Conservation (phyloP, 2,888 invertebrate genomes). For the Drosophila limbata region DNA sequence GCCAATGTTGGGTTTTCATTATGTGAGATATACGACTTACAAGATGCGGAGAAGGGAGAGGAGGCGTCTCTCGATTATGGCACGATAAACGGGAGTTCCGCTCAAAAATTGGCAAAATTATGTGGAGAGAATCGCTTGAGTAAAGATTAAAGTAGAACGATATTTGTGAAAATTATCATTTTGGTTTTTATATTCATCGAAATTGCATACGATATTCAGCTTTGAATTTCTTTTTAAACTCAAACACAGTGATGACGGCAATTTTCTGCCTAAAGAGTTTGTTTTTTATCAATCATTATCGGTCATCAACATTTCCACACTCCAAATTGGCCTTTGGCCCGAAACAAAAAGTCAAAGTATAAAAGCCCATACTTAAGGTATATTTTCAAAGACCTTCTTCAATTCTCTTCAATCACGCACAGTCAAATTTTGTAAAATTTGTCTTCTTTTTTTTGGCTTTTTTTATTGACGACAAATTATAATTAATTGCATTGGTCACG, state of each 20-base stretch:
- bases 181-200: constrained; percentile 2
- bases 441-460: constrained; percentile 30
- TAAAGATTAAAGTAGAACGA: constrained; percentile 22
- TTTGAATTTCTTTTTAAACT: constrained; percentile 11
- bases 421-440: constrained; percentile 9
- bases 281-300: constrained; percentile 61
- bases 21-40: constrained; percentile 50
- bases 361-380: constrained; percentile 8
- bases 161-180: constrained; percentile 22
- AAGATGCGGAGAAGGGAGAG: background rate
- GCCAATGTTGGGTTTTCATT: constrained; percentile 58
- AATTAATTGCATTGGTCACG: constrained; percentile 82
- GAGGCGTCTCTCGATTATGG: constrained; percentile 19
- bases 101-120: constrained; percentile 49
- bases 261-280: constrained; percentile 50
- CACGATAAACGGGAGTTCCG: constrained; percentile 63
- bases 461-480: constrained; percentile 81
- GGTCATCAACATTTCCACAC: constrained; percentile 74
- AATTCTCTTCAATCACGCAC: constrained; percentile 16
- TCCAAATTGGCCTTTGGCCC: constrained; percentile 17
- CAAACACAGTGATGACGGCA: constrained; percentile 43
- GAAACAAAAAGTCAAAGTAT: background rate
- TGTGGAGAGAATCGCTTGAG: constrained; percentile 18
- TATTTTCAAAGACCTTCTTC: constrained; percentile 19
- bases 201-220: background rate